Evolutionary conservation across 2,888 invertebrate species (phyloP).

Genomic region (Pseudococcus longispinus): DNA sequence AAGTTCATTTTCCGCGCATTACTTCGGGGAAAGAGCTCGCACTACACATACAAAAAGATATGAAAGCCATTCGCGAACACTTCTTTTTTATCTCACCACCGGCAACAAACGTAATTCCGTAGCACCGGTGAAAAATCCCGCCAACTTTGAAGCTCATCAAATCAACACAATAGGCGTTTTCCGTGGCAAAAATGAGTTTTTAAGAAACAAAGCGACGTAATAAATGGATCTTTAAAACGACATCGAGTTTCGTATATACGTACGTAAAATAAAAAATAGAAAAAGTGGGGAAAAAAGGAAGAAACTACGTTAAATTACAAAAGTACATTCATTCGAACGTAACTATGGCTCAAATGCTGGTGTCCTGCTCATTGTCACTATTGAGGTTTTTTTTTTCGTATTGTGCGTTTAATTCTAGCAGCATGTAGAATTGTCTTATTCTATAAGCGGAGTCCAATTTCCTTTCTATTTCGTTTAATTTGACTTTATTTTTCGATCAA

Average conservation of each 20-base stretch:
- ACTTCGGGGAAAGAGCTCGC: not conserved
- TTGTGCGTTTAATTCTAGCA: no score
- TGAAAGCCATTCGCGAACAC: not conserved
- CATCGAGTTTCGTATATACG: not conserved
- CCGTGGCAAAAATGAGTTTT: not conserved
- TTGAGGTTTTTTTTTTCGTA: not conserved
- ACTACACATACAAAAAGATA: not conserved
- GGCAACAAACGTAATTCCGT: not conserved
- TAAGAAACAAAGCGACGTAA: slow-evolving; percentile 2
- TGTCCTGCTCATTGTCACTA: not conserved
- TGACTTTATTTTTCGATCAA: no score
- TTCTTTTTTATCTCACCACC: not conserved
- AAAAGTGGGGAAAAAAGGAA: not conserved
- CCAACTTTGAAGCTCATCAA: not conserved
- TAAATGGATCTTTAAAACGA: not conserved
- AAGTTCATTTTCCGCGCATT: not conserved
- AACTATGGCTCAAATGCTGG: not conserved
- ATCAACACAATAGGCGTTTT: slow-evolving; percentile 22
- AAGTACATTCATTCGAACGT: not conserved
- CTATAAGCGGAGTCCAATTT: no score
- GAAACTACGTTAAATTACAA: not conserved
- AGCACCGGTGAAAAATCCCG: not conserved
- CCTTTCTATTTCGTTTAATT: no score
- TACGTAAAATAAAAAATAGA: not conserved
- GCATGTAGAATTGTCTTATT: no score